A percentile compares a stretch with the other conserved stretches of the same genome.
Evolutionary conservation across 92 coral and sea anemone genomes (phyloP).

Genomic region (Phenganax stokvisi): DNA sequence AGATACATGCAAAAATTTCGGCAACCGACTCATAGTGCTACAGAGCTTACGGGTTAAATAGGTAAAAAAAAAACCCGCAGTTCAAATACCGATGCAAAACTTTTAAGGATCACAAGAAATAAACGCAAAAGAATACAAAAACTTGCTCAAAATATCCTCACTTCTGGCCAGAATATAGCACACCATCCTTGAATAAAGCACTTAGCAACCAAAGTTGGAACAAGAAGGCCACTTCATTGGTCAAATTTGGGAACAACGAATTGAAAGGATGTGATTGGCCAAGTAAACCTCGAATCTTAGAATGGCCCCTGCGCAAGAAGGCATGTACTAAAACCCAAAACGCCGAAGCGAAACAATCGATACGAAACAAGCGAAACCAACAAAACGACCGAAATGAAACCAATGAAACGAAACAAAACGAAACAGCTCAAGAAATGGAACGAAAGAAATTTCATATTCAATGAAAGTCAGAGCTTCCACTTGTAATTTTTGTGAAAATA

Average conservation of each 20-base stretch:
- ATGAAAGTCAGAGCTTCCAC: too few species aligned
- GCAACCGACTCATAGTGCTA: conserved; percentile 3
- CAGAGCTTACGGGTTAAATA: background rate
- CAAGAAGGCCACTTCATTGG: conserved; percentile 11
- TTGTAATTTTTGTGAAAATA: too few species aligned
- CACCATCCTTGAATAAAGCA: background rate
- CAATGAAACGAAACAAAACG: too few species aligned
- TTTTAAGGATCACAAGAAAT: background rate
- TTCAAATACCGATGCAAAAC: background rate
- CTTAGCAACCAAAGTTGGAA: conserved; percentile 18
- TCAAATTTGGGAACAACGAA: conserved; percentile 36
- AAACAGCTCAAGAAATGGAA: too few species aligned
- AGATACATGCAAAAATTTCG: conserved; percentile 38
- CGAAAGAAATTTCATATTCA: too few species aligned
- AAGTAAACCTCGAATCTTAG: conserved; percentile 5
- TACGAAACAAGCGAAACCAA: too few species aligned
- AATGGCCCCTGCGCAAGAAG: conserved; percentile 24
- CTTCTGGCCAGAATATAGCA: background rate
- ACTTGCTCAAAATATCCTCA: background rate
- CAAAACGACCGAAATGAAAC: too few species aligned
- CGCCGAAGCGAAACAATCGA: too few species aligned
- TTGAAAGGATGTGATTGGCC: conserved; percentile 34
- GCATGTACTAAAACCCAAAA: too few species aligned
- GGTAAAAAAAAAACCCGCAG: background rate
- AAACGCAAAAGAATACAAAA: background rate